These are phyloP conservation scores for Thymelicus acteon DNA, from an alignment of 2,888 invertebrate genomes.

Conservation along the genomic window DNA sequence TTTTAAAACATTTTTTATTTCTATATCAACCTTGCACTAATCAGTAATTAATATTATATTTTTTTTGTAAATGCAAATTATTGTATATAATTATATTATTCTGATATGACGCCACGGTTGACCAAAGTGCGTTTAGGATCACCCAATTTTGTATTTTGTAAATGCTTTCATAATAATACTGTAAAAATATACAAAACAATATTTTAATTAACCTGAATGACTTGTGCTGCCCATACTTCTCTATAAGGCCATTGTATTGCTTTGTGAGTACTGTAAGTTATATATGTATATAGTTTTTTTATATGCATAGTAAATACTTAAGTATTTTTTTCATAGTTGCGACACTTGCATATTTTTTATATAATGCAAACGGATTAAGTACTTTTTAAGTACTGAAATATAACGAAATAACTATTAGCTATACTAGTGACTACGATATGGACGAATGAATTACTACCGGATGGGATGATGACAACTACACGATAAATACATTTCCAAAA, in stretches of 20 bases:
- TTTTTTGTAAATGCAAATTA: neutral
- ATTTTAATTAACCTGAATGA: constrained; percentile 48
- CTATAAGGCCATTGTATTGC: constrained; percentile 77
- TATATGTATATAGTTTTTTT: constrained; percentile 37
- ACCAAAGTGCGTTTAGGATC: constrained; percentile 10
- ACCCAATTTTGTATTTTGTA: constrained; percentile 41
- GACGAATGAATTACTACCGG: constrained; percentile 78
- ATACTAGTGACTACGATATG: constrained; percentile 81
- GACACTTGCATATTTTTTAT: constrained; percentile 38
- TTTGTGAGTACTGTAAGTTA: constrained; percentile 50
- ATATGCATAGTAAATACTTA: constrained; percentile 37
- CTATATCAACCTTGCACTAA: neutral
- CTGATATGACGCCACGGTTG: neutral
- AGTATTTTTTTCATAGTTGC: constrained; percentile 34
- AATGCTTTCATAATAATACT: constrained; percentile 68
- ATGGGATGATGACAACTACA: constrained; percentile 60
- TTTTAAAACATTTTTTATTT: constrained; percentile 22
- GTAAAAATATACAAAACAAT: constrained; percentile 50
- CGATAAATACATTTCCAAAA: constrained; percentile 58
- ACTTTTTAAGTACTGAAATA: constrained; percentile 74
- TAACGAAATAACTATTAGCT: constrained; percentile 55
- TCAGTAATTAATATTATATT: neutral
- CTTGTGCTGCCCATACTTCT: constrained; percentile 53
- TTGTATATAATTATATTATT: constrained; percentile 2
- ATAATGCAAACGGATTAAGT: constrained; percentile 54